These are phyloP conservation scores for Glareola pratincola DNA, from an alignment of 2,113 vertebrate genomes.

Conservation along the genomic window DNA sequence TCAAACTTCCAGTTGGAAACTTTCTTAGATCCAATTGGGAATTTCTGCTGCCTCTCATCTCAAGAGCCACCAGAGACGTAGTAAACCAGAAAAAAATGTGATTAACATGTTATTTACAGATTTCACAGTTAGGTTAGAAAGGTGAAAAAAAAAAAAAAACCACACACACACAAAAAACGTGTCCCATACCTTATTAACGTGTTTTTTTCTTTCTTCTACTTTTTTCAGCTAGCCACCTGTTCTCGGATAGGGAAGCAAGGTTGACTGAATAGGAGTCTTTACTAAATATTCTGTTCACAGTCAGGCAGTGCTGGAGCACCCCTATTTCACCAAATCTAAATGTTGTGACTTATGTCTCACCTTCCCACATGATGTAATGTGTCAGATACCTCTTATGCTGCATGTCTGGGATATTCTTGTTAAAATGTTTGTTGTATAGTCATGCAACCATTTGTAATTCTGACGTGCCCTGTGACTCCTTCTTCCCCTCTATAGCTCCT, in stretches of 20 bases:
- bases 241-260: not conserved
- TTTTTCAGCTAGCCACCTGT: not conserved
- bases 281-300: not conserved
- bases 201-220: not conserved
- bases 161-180: no score
- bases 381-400: no score
- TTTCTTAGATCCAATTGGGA: not conserved
- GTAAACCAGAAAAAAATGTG: not conserved
- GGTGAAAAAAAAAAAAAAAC: not conserved
- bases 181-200: not conserved
- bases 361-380: accelerated
- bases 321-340: not conserved
- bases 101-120: not conserved
- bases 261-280: not conserved
- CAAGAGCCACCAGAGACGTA: not conserved
- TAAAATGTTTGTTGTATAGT: not conserved
- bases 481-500: not conserved
- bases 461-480: not conserved
- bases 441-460: no score
- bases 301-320: not conserved
- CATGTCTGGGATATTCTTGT: not conserved
- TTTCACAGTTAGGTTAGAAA: not conserved
- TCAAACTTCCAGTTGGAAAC: not conserved
- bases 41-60: not conserved
- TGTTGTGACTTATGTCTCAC: accelerated